These are phyloP conservation scores for Trigoniulus corallinus DNA, from an alignment of 1,140 invertebrate species.

Conservation along the genomic window DNA sequence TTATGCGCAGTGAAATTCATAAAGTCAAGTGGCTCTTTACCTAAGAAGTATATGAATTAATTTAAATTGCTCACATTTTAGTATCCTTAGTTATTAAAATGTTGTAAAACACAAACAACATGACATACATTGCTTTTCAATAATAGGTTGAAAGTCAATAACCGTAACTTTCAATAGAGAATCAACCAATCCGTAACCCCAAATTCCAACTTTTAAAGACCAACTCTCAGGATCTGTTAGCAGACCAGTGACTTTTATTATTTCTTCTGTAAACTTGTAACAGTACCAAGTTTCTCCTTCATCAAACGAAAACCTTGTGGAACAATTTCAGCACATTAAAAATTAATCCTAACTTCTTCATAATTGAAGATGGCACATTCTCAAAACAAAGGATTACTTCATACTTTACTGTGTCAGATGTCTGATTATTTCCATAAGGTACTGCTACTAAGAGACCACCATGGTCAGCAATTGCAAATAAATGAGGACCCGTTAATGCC, in stretches of 20 bases:
- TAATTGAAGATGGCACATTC: background rate
- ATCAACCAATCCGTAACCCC: background rate
- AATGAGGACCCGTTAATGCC: conserved; percentile 24
- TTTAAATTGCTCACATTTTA: background rate
- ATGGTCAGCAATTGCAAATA: conserved; percentile 25
- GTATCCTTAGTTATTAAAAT: background rate
- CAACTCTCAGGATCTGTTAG: background rate
- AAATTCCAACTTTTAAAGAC: background rate
- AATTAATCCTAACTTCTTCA: background rate
- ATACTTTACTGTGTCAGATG: background rate
- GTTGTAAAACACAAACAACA: background rate
- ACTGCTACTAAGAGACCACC: conserved; percentile 26
- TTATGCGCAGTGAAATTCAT: background rate
- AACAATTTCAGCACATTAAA: no score
- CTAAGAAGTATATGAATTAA: background rate
- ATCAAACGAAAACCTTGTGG: conserved; percentile 1
- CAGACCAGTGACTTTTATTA: background rate
- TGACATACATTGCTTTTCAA: background rate
- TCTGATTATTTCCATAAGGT: conserved; percentile 4
- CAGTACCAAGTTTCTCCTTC: background rate
- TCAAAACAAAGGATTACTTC: no score
- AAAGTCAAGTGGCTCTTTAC: background rate
- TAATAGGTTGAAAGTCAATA: background rate
- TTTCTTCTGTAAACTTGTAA: background rate
- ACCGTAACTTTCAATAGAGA: background rate